Percentiles rank a stretch among this genome's conserved stretches.
phyloP scores from a whole-genome alignment of 2,113 vertebrate genomes.

The Tichodroma muraria region DNA sequence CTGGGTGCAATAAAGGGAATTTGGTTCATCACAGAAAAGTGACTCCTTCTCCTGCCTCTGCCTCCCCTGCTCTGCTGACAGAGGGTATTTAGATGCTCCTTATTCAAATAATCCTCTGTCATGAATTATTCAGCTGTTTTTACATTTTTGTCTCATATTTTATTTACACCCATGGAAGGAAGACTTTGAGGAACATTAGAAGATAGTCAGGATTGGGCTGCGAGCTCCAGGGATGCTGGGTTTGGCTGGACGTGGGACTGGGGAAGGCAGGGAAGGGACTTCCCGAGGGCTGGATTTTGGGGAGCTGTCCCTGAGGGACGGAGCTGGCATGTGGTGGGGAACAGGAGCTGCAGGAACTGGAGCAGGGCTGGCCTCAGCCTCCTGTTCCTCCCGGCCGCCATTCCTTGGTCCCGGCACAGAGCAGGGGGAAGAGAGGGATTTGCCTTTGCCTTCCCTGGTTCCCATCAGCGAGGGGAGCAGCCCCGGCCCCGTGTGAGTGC shows the following conservation, averaged over 20 bases:
- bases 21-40: not conserved
- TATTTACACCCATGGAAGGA: not conserved
- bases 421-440: accelerated
- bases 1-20: not conserved
- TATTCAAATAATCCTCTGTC: not conserved
- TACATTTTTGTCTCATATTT: not conserved
- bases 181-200: not conserved
- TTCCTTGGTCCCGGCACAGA: accelerated
- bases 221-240: not conserved
- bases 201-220: not conserved
- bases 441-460: accelerated
- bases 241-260: not conserved
- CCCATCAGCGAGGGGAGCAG: not conserved
- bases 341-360: accelerated
- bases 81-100: not conserved
- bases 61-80: not conserved
- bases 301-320: accelerated
- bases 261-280: not conserved
- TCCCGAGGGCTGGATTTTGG: not conserved
- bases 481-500: not conserved
- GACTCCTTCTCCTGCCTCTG: not conserved
- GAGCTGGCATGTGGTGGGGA: not conserved
- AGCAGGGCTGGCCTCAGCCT: not conserved
- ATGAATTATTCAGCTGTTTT: not conserved
- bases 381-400: accelerated